Evolutionary conservation across 2,888 invertebrate species (phyloP).

Genomic region (Formica aserva): DNA sequence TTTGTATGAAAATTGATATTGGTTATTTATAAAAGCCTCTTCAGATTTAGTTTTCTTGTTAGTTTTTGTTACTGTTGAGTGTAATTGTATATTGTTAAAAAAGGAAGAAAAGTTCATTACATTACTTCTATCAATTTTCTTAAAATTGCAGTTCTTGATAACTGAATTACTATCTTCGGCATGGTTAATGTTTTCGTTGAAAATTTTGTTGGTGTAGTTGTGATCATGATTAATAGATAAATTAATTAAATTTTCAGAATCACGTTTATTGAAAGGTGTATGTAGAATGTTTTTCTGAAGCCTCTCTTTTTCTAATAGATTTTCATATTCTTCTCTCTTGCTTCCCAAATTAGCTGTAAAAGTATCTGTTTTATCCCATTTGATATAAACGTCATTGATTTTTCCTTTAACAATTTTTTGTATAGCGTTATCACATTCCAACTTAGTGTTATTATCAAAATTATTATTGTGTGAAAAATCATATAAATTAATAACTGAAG

Average conservation of each 20-base stretch:
- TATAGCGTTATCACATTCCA: not conserved
- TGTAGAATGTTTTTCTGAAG: not conserved
- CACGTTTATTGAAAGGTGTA: not conserved
- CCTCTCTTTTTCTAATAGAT: not conserved
- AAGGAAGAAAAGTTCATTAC: not conserved
- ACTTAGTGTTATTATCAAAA: constrained; percentile 5
- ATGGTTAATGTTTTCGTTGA: not conserved
- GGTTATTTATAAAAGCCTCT: no score
- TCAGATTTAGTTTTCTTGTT: not conserved
- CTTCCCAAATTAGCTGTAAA: not conserved
- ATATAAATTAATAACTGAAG: not conserved
- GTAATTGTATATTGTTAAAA: not conserved
- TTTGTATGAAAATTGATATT: no score
- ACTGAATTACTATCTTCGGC: constrained; percentile 5
- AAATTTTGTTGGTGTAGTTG: constrained; percentile 2
- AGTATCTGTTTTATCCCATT: constrained; percentile 5
- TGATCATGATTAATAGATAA: constrained; percentile 1
- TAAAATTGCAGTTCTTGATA: constrained; percentile 5
- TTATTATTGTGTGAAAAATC: not conserved
- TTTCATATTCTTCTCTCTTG: not conserved
- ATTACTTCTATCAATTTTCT: not conserved
- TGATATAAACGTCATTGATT: constrained; percentile 5
- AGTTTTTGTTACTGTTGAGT: not conserved
- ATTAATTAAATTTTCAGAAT: constrained; percentile 5
- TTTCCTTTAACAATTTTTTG: not conserved